These are phyloP conservation scores for Tragulus kanchil DNA, from an alignment of 2,113 vertebrate genomes.

Conservation along the genomic window DNA sequence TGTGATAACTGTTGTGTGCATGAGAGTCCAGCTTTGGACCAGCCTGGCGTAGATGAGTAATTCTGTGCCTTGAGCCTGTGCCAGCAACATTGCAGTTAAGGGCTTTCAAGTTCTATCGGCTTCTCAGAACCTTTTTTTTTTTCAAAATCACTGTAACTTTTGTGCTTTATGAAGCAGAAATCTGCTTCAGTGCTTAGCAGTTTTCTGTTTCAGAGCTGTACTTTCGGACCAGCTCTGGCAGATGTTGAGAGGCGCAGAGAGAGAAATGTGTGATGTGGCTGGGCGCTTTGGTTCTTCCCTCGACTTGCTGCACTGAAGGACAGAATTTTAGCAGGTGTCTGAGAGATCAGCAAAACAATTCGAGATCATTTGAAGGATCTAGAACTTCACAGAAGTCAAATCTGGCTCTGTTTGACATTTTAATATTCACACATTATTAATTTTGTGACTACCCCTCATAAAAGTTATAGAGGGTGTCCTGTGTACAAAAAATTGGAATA, in stretches of 20 bases:
- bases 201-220: background rate
- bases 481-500: background rate
- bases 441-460: background rate
- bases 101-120: background rate
- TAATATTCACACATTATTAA: background rate
- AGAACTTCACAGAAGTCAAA: background rate
- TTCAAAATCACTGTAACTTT: background rate
- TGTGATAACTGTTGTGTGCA: background rate
- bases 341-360: background rate
- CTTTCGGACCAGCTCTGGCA: background rate
- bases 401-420: background rate
- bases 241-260: background rate
- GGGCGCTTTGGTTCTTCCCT: too few relatives aligned
- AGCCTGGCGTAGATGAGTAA: background rate
- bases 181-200: background rate
- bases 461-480: background rate
- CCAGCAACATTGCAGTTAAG: background rate
- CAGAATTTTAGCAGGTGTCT: background rate
- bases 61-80: background rate
- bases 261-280: background rate
- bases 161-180: constrained; percentile 65
- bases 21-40: background rate
- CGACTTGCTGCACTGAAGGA: accelerated
- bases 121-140: background rate
- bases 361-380: background rate